phyloP scores from a whole-genome alignment of 2,113 vertebrate genomes.

The Eupsittula cactorum region DNA sequence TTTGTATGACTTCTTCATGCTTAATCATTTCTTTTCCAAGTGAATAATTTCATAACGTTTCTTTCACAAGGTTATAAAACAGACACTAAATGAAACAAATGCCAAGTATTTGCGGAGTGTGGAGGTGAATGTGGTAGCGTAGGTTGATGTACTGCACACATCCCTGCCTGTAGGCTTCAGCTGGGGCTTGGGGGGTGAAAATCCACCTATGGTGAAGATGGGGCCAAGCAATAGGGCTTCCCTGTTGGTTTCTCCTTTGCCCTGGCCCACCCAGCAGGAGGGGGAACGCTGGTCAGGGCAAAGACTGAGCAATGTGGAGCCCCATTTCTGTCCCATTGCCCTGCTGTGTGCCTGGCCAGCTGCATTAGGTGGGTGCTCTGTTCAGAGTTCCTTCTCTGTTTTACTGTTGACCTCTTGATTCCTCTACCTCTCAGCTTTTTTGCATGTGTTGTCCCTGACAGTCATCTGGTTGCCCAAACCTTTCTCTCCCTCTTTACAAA shows the following conservation, averaged over 20 bases:
- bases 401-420: neutral
- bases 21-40: neutral
- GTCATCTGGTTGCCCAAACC: neutral
- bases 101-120: accelerated
- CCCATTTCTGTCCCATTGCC: neutral
- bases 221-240: neutral
- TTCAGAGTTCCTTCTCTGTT: neutral
- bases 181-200: neutral
- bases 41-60: neutral
- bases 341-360: neutral
- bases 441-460: neutral
- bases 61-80: neutral
- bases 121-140: neutral
- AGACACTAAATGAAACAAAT: neutral
- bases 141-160: no score
- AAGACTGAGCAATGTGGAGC: accelerated
- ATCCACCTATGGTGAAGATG: neutral
- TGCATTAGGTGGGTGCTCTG: neutral
- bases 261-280: neutral
- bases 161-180: neutral
- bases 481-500: neutral
- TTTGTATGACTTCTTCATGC: neutral
- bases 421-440: neutral
- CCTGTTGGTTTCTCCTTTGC: accelerated
- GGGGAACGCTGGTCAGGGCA: neutral